Evolutionary conservation across 2,113 vertebrate species (phyloP).

Genomic region (Oophaga pumilio): DNA sequence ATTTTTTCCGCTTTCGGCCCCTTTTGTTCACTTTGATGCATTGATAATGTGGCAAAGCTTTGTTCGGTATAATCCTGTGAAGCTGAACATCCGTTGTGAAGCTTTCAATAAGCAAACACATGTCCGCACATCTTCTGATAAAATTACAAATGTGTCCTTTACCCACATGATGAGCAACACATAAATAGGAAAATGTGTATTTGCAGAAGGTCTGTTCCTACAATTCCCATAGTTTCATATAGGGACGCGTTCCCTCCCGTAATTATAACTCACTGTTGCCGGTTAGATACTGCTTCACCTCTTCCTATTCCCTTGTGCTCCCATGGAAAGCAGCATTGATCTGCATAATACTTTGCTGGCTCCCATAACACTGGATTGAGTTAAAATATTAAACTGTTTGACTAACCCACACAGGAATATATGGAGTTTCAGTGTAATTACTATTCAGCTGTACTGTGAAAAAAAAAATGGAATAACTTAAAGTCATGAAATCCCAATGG

Average conservation of each 20-base stretch:
- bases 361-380: slow-evolving; percentile 10
- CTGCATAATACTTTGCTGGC: slow-evolving; percentile 32
- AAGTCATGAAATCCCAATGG: slow-evolving; percentile 50
- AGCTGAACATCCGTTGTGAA: background rate
- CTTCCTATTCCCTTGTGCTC: slow-evolving; percentile 29
- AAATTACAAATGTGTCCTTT: background rate
- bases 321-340: slow-evolving; percentile 35
- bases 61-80: background rate
- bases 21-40: background rate
- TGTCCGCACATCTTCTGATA: background rate
- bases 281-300: background rate
- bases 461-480: slow-evolving; percentile 46
- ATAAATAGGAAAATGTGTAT: background rate
- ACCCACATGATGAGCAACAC: background rate
- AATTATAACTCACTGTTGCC: background rate
- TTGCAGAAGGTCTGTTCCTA: background rate
- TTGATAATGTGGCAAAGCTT: background rate
- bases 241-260: background rate
- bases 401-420: slow-evolving; percentile 52
- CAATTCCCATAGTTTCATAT: background rate
- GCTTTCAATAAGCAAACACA: background rate
- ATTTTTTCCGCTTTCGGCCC: no score
- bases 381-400: slow-evolving; percentile 47
- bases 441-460: slow-evolving; percentile 41
- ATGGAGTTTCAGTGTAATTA: slow-evolving; percentile 50